Evolutionary conservation across 2,113 vertebrate genomes (phyloP).

Genomic region (Lynx canadensis): DNA sequence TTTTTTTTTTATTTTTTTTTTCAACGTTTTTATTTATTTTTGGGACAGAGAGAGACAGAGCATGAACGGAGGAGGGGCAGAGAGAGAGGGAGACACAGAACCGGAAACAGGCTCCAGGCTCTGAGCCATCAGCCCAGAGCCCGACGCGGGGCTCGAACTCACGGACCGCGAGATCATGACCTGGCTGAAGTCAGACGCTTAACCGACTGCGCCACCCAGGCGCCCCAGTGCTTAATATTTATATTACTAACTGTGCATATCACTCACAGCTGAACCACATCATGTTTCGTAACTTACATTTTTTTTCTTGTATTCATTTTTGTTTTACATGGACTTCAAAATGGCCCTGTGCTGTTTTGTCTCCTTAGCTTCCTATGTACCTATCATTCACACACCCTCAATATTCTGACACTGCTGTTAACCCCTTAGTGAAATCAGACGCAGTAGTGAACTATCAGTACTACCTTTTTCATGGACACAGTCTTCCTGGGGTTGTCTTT

Average conservation of each 20-base stretch:
- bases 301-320: not conserved
- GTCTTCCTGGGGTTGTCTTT: not conserved
- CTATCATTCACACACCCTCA: not conserved
- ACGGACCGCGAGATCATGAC: no score
- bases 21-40: no score
- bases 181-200: no score
- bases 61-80: no score
- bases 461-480: not conserved
- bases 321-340: not conserved
- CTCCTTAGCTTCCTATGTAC: not conserved
- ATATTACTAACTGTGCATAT: not conserved
- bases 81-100: no score
- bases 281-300: not conserved
- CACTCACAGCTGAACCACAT: not conserved
- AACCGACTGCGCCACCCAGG: no score
- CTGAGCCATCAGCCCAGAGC: no score
- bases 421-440: not conserved
- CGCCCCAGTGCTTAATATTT: not conserved
- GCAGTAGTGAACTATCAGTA: not conserved
- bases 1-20: no score
- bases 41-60: no score
- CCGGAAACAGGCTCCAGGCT: no score
- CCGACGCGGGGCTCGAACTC: no score
- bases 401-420: not conserved
- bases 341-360: not conserved